phyloP scores from a whole-genome alignment of 2,888 invertebrate species.

The Leucophenga montana region DNA sequence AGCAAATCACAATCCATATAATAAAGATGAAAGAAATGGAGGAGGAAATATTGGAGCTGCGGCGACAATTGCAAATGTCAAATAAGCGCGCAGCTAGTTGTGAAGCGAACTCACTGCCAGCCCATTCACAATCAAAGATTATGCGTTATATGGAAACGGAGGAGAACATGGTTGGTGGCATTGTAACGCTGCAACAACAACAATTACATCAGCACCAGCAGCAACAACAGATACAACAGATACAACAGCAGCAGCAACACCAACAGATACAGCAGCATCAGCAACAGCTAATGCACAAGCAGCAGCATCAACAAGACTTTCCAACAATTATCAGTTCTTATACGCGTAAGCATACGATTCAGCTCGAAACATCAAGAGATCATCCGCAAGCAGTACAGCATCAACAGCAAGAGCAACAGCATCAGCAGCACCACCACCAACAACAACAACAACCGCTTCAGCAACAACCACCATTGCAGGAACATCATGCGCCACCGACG shows the following conservation, averaged over 20 bases:
- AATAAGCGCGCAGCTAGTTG: constrained; percentile 45
- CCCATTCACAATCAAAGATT: constrained; percentile 52
- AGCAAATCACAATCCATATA: constrained; percentile 83
- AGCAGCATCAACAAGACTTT: constrained; percentile 12
- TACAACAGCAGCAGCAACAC: constrained; percentile 19
- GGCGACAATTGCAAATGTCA: constrained; percentile 50
- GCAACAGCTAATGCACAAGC: constrained; percentile 5
- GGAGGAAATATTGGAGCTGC: constrained; percentile 55
- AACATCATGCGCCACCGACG: constrained; percentile 28
- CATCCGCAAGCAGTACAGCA: background rate
- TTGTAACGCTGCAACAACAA: background rate
- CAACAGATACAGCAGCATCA: constrained; percentile 15
- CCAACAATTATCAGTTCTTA: too few relatives aligned
- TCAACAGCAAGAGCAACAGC: background rate
- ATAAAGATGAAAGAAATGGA: constrained; percentile 75
- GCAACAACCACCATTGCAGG: constrained; percentile 34
- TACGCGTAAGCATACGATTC: background rate
- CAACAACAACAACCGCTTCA: background rate
- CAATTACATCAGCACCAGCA: constrained; percentile 20
- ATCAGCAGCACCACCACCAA: background rate
- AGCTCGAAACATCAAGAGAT: background rate
- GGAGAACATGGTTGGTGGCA: background rate
- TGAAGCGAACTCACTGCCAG: constrained; percentile 47
- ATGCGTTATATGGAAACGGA: constrained; percentile 25
- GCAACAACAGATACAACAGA: constrained; percentile 6